Evolutionary conservation across 2,113 vertebrate genomes (phyloP).

Genomic region (Struthidea cinerea): DNA sequence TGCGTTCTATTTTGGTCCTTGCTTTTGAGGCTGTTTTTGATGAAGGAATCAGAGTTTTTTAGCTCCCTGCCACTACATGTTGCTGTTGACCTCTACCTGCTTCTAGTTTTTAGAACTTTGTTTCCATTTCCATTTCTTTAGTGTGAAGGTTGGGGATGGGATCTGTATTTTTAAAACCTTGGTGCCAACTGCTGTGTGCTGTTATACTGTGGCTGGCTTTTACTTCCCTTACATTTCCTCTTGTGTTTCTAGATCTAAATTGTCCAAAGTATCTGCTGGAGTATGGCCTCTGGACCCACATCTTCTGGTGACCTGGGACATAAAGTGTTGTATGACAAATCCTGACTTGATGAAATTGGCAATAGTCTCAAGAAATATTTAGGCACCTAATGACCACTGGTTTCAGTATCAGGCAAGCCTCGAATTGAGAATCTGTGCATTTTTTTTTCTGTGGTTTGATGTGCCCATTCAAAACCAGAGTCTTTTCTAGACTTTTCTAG

Average conservation of each 20-base stretch:
- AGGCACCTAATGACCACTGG: background rate
- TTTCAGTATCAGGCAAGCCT: background rate
- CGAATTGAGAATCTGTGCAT: background rate
- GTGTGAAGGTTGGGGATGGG: background rate
- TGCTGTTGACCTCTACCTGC: slow-evolving; percentile 57
- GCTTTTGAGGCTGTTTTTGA: slow-evolving; percentile 52
- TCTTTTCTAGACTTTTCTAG: background rate
- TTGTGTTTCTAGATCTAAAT: background rate
- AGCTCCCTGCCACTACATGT: slow-evolving; percentile 41
- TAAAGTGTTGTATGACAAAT: background rate
- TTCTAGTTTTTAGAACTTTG: slow-evolving; percentile 51
- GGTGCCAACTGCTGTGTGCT: slow-evolving; percentile 15
- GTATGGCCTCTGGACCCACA: background rate
- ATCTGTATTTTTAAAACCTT: slow-evolving; percentile 45
- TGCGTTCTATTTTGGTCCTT: slow-evolving; percentile 43
- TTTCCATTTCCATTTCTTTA: slow-evolving; percentile 57
- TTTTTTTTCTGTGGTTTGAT: background rate
- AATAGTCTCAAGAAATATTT: background rate
- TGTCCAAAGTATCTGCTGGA: background rate
- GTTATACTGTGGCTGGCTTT: slow-evolving; percentile 2
- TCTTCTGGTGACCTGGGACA: background rate
- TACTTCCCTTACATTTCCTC: background rate
- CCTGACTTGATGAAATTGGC: background rate
- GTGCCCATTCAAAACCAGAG: background rate
- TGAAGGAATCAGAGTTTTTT: slow-evolving; percentile 58